Evolutionary conservation across 2,113 vertebrate species (phyloP).

Genomic region (Pycnonotus jocosus): DNA sequence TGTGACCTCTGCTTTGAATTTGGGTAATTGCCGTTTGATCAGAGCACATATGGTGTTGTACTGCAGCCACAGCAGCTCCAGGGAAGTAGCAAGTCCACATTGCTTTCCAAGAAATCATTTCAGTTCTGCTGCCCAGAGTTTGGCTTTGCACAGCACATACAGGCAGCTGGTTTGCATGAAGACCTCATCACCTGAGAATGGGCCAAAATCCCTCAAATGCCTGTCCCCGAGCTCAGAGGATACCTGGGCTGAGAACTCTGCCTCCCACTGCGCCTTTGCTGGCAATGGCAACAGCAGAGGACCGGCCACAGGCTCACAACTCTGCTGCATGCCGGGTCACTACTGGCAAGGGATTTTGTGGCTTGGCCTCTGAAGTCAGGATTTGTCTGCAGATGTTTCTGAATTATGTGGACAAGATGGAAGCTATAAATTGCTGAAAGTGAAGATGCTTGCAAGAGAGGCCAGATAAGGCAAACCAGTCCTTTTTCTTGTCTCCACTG

Average conservation of each 20-base stretch:
- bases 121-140: neutral
- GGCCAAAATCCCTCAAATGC: neutral
- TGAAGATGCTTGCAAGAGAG: neutral
- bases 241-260: neutral
- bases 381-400: neutral
- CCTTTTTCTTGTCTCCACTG: neutral
- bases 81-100: neutral
- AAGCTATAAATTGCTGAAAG: neutral
- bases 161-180: neutral
- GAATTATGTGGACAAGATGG: neutral
- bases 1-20: neutral
- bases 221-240: neutral
- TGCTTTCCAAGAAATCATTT: neutral
- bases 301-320: rapidly evolving
- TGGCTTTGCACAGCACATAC: neutral
- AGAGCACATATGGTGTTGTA: neutral
- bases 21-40: neutral
- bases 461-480: neutral
- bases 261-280: rapidly evolving
- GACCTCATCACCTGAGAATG: neutral
- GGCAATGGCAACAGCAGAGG: neutral
- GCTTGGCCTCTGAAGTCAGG: neutral
- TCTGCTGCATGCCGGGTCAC: rapidly evolving
- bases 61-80: neutral
- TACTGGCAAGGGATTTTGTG: neutral